phyloP scores from a whole-genome alignment of 1,140 invertebrate species.

The Temnothorax curvispinosus region DNA sequence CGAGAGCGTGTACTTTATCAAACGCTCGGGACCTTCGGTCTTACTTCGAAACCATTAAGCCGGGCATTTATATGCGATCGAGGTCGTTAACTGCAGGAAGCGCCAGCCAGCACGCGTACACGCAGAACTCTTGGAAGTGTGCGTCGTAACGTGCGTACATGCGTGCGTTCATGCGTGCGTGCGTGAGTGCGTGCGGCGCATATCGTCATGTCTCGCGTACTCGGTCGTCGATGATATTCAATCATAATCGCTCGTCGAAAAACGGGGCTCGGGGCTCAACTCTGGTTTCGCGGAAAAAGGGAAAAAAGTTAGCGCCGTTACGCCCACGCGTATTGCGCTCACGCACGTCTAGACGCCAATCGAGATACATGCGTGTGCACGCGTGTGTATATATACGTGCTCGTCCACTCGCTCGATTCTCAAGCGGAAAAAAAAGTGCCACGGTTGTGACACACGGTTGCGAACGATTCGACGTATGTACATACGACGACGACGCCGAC shows the following conservation, averaged over 20 bases:
- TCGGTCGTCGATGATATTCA: constrained; percentile 25
- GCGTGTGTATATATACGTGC: background rate
- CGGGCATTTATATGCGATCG: constrained; percentile 82
- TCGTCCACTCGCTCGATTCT: constrained; percentile 29
- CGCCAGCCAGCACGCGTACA: constrained; percentile 70
- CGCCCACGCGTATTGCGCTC: constrained; percentile 35
- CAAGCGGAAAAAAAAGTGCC: constrained; percentile 5
- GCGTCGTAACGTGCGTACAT: constrained; percentile 40
- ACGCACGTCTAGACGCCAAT: constrained; percentile 69
- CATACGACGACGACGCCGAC: background rate
- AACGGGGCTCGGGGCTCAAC: background rate
- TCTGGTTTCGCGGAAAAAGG: constrained; percentile 42
- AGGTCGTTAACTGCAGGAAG: constrained; percentile 84
- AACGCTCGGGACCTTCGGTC: constrained; percentile 64
- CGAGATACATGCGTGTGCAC: constrained; percentile 43
- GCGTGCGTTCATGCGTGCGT: background rate
- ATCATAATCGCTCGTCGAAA: constrained; percentile 44
- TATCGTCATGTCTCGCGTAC: constrained; percentile 1
- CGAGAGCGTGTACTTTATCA: constrained; percentile 67
- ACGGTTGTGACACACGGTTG: constrained; percentile 15
- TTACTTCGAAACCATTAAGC: constrained; percentile 82
- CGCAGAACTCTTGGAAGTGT: constrained; percentile 35
- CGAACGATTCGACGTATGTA: constrained; percentile 11
- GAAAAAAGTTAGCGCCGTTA: constrained; percentile 39
- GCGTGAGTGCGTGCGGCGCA: background rate